Evolutionary conservation across 2,797 vertebrate species (phyloP).

Genomic region (Sebastes vulpes): DNA sequence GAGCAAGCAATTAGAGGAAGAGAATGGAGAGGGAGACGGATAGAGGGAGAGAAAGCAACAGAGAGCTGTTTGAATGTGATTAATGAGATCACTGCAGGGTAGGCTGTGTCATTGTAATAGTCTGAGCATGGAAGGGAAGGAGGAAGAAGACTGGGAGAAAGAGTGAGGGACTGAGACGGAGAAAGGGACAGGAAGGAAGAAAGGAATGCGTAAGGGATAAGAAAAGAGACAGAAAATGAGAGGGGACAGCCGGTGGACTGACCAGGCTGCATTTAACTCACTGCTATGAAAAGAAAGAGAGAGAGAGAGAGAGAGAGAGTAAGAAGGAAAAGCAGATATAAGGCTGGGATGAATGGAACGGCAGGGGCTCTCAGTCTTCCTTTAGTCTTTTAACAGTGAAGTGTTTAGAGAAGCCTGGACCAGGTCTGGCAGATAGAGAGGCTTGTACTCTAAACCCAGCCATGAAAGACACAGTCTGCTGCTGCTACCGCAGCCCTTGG

Average conservation of each 20-base stretch:
- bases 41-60: slow-evolving; percentile 57
- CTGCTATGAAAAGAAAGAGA: slow-evolving; percentile 37
- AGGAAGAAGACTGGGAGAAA: slow-evolving; percentile 26
- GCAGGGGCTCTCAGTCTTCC: slow-evolving; percentile 66
- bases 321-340: slow-evolving; percentile 45
- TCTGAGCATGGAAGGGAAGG: slow-evolving; percentile 45
- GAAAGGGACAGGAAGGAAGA: slow-evolving; percentile 4
- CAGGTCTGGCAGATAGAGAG: slow-evolving; percentile 64
- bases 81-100: slow-evolving; percentile 86
- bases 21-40: slow-evolving; percentile 65
- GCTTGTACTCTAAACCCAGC: slow-evolving; percentile 48
- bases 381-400: slow-evolving; percentile 63
- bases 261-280: slow-evolving; percentile 59
- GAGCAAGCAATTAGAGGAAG: slow-evolving; percentile 76
- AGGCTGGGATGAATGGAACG: slow-evolving; percentile 66
- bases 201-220: background rate
- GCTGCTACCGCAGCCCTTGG: slow-evolving; percentile 27
- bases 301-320: slow-evolving; percentile 6
- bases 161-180: slow-evolving; percentile 14
- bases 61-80: slow-evolving; percentile 81
- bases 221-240: slow-evolving; percentile 39
- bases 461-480: slow-evolving; percentile 57
- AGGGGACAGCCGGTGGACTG: slow-evolving; percentile 61
- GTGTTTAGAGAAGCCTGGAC: slow-evolving; percentile 56
- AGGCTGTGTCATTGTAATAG: slow-evolving; percentile 78